These are phyloP conservation scores for Liolophura sinensis DNA, from an alignment of 1,140 invertebrate genomes.

Conservation along the genomic window DNA sequence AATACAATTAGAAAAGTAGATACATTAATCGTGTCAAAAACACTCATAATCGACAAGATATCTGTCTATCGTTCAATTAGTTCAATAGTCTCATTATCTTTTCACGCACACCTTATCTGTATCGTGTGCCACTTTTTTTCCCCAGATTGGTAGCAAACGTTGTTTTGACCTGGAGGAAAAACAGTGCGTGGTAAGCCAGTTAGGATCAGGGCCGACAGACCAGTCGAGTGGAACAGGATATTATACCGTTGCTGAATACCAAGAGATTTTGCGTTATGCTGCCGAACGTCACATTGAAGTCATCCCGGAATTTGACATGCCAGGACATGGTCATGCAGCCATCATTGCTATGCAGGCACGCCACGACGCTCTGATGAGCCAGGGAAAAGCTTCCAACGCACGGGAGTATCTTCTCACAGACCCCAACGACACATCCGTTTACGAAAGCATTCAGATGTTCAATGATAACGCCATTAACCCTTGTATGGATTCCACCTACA, in stretches of 20 bases:
- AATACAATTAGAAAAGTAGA: too few relatives aligned
- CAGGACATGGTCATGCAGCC: slow-evolving; percentile 48
- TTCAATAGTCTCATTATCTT: neutral
- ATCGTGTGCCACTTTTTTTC: neutral
- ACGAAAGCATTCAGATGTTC: slow-evolving; percentile 47
- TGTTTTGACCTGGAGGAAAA: slow-evolving; percentile 41
- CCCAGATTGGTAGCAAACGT: slow-evolving; percentile 38
- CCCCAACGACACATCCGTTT: slow-evolving; percentile 37
- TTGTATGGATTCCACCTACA: slow-evolving; percentile 45
- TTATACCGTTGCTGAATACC: slow-evolving; percentile 43
- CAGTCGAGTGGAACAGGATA: slow-evolving; percentile 34
- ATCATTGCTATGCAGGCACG: slow-evolving; percentile 46
- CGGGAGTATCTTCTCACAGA: slow-evolving; percentile 38
- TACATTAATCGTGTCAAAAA: too few relatives aligned
- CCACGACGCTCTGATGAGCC: slow-evolving; percentile 14
- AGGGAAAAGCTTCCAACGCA: slow-evolving; percentile 22
- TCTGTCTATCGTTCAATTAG: too few relatives aligned
- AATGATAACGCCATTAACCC: slow-evolving; percentile 52
- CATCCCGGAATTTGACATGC: slow-evolving; percentile 55
- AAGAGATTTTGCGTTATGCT: slow-evolving; percentile 44
- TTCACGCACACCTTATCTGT: neutral
- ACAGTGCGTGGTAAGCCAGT: slow-evolving; percentile 29
- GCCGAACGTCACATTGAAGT: slow-evolving; percentile 41
- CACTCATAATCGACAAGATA: too few relatives aligned
- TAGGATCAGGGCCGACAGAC: slow-evolving; percentile 42